A percentile compares a stretch with the other conserved stretches of the same genome.
Evolutionary conservation across 2,113 vertebrate species (phyloP).

Genomic region (Acanthochromis polyacanthus): DNA sequence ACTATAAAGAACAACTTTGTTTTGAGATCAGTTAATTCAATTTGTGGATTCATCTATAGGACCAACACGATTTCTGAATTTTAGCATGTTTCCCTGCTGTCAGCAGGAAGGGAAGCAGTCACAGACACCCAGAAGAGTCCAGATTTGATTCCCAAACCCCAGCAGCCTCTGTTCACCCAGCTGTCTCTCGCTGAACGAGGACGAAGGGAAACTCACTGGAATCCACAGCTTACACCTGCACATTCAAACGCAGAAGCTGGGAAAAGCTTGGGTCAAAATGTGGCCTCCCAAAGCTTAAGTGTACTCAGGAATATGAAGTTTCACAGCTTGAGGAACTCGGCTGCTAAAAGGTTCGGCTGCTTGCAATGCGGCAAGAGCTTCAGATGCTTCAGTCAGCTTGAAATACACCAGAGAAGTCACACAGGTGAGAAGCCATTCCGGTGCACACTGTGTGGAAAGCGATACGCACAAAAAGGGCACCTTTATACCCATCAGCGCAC

Average conservation of each 20-base stretch:
- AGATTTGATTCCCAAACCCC: conserved; percentile 49
- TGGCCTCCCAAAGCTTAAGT: conserved; percentile 47
- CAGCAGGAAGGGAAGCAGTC: conserved; percentile 58
- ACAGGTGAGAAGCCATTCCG: conserved; percentile 84
- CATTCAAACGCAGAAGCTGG: conserved; percentile 41
- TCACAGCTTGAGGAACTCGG: conserved; percentile 61
- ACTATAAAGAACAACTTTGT: too few species aligned
- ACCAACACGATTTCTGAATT: neutral
- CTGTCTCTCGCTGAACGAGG: conserved; percentile 20
- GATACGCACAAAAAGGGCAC: conserved; percentile 84
- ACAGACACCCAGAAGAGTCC: conserved; percentile 36
- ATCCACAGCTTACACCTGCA: conserved; percentile 38
- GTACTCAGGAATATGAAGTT: conserved; percentile 67
- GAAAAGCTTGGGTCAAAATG: conserved; percentile 46
- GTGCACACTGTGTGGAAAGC: conserved; percentile 83
- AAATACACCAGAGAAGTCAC: conserved; percentile 86
- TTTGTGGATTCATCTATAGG: neutral
- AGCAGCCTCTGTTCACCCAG: conserved; percentile 49
- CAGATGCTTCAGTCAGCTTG: conserved; percentile 84
- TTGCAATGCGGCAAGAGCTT: conserved; percentile 83
- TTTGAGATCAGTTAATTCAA: neutral
- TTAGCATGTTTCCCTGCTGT: neutral
- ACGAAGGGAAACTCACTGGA: conserved; percentile 57
- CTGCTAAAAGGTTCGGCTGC: conserved; percentile 79
- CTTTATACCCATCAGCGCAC: conserved; percentile 86